Base-by-base conservation (phyloP, 2,113 vertebrate genomes). In the Triplophysa tibetana region DNA sequence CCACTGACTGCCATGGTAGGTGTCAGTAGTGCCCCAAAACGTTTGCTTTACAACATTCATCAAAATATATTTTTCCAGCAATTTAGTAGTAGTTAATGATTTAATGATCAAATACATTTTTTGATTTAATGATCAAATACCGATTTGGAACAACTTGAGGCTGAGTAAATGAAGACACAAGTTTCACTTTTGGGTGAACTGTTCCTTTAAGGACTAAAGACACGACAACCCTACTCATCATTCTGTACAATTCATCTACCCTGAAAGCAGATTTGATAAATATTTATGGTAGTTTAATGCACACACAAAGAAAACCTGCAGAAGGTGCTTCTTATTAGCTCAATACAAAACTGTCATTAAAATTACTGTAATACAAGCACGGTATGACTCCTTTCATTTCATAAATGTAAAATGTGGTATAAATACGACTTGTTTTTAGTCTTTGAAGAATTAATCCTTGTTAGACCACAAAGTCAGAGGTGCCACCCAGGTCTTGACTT, bases 241-340 rank as follows among this genome's bases (percentile, higher is more conserved):
- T 70, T 65, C 23, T 64, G 62, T 48, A 48, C 33, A 76, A 56
- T 77, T 67, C 17, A 48, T 26, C 52, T 48, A 33, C 21, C 63
- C 48, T 19, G 26, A 61, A 67, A 38, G 70, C 52, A 13, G 26
- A 68, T 76, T 75, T 76, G 48, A 66, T 48, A 72, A 76, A 79
- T 81, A 77, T 45, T 77, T 77, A 80, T 73, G 29, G 33, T 16
- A 43, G 54, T 79, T 76, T 67, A 69, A 78, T 54, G 23, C 26
- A 45, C 66, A 62, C 43, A 45, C 17, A 13, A 9, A 64, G 24
- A 45, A 19, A 43, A 60, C 8, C 43, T 38, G 24, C 50, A 79
- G 50, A 77, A 72, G 10, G 26, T 48, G 21, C 10, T 26, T 29
- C 41, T 38, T 9, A 67, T 79, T 61, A 76, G 3, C n/a, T 4